phyloP scores from a whole-genome alignment of 53 echinoderm and acorn worm genomes.

The Arbacia lixula region DNA sequence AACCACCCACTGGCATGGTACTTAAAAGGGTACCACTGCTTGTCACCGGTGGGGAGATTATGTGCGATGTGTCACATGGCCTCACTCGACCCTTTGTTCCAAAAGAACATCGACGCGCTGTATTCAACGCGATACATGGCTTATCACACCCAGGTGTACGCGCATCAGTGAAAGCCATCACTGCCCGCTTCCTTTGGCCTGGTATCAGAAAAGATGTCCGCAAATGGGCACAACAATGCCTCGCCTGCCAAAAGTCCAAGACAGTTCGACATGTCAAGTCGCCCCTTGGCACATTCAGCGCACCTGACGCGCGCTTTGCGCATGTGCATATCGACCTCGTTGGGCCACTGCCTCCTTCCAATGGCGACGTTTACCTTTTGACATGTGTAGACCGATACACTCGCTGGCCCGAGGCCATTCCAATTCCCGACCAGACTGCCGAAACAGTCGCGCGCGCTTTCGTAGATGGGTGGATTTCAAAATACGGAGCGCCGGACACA shows the following conservation, averaged over 20 bases:
- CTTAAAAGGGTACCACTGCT: constrained; percentile 14
- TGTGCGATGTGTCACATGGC: no score
- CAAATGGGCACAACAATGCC: constrained; percentile 60
- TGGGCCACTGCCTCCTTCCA: no score
- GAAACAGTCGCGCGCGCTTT: constrained; percentile 67
- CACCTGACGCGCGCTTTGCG: constrained; percentile 56
- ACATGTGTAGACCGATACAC: no score
- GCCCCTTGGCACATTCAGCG: constrained; percentile 44
- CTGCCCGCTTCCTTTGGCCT: constrained; percentile 73
- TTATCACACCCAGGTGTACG: no score
- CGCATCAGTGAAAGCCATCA: no score
- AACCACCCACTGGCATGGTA: neutral
- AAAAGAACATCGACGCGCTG: constrained; percentile 10
- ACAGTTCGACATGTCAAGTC: constrained; percentile 59
- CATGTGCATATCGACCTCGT: no score
- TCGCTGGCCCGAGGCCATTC: constrained; percentile 70
- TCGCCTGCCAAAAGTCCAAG: constrained; percentile 64
- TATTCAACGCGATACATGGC: constrained; percentile 69
- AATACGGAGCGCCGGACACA: constrained; percentile 47
- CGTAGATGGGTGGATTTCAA: constrained; percentile 51
- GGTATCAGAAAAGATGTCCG: constrained; percentile 59
- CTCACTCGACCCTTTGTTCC: constrained; percentile 59
- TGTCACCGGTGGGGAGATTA: no score
- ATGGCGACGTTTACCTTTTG: no score
- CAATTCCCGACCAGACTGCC: constrained; percentile 63